Base-by-base conservation (phyloP, 2,888 invertebrate genomes). In the Scrobipalpa costella region DNA sequence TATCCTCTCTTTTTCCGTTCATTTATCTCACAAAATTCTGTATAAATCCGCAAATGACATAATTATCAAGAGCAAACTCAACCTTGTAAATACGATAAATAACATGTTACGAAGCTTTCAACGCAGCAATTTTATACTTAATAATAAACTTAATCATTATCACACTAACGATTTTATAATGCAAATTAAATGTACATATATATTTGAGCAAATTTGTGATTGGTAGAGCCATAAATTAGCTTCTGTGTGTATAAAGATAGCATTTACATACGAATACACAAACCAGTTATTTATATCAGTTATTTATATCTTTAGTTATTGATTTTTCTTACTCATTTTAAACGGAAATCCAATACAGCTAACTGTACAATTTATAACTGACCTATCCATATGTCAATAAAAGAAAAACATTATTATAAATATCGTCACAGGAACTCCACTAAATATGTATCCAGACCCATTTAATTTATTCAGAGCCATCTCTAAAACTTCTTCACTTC, bases 91-190 rank as follows among this genome's bases (percentile, higher is more conserved):
- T 47, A 49, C 47, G 36, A n/a, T 60, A 34, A 60, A 60, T 47
- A 34, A 49, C 13, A 49, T 34, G 38, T 52, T 27, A 50, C 27
- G 0, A n/a, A 44, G 44, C 36, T 49, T 50, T 63, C 60, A 49
- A 60, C 60, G 34, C 34, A 34, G 17, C 58, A 59, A 63, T 63
- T 50, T 47, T 2, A 59, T 27, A 57, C 33, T 55, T n/a, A 59
- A 63, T 63, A 59, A 59, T 50, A 57, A 57, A 57, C 55, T 55
- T 55, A 21, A 63, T n/a, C 49, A 19, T 64, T 57, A 64, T 57
- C 57, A 40, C 13, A 49, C 34, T 62, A 57, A 49, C 38, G 61
- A 15, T 60, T 60, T 63, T 50, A 57, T 57, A 59, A 61, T 58
- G 57, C 57, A 57, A 52, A 52, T 52, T 13, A 21, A 3, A 13